phyloP scores from a whole-genome alignment of 2,888 invertebrate species.

The Nomada goodeniana region DNA sequence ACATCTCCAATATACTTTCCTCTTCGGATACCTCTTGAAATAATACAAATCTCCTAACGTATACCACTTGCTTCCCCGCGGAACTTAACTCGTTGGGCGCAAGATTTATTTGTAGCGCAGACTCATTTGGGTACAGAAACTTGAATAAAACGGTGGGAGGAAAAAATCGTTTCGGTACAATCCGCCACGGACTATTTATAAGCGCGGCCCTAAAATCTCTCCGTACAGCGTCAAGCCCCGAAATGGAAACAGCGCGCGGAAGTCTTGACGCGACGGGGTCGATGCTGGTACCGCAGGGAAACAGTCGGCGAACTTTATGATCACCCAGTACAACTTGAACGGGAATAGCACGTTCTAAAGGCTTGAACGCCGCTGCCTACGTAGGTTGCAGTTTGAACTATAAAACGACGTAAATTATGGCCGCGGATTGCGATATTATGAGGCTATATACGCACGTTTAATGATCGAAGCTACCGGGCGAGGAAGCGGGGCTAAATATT shows the following conservation, averaged over 20 bases:
- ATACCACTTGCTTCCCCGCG: no score
- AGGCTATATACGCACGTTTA: slow-evolving; percentile 84
- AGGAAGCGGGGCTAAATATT: slow-evolving; percentile 79
- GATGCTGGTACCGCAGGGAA: slow-evolving; percentile 61
- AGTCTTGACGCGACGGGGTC: slow-evolving; percentile 19
- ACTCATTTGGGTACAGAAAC: no score
- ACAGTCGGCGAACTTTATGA: slow-evolving; percentile 80
- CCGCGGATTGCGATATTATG: slow-evolving; percentile 84
- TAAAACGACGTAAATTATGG: slow-evolving; percentile 85
- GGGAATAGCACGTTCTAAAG: slow-evolving; percentile 80
- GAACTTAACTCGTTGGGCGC: no score
- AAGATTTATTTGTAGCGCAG: no score
- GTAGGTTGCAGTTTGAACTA: slow-evolving; percentile 84
- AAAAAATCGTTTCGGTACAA: no score
- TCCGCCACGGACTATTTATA: not conserved
- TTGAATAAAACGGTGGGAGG: no score
- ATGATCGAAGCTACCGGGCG: slow-evolving; percentile 84
- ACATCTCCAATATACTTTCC: no score
- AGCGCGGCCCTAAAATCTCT: slow-evolving; percentile 12
- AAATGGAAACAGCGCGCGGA: slow-evolving; percentile 55
- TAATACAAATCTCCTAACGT: no score
- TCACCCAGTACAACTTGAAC: slow-evolving; percentile 81
- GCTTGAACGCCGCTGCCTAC: slow-evolving; percentile 79
- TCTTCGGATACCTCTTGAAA: no score
- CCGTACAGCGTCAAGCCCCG: slow-evolving; percentile 21